Conservation (phyloP, 2,888 invertebrate genomes). For the Lasius fuliginosus region DNA sequence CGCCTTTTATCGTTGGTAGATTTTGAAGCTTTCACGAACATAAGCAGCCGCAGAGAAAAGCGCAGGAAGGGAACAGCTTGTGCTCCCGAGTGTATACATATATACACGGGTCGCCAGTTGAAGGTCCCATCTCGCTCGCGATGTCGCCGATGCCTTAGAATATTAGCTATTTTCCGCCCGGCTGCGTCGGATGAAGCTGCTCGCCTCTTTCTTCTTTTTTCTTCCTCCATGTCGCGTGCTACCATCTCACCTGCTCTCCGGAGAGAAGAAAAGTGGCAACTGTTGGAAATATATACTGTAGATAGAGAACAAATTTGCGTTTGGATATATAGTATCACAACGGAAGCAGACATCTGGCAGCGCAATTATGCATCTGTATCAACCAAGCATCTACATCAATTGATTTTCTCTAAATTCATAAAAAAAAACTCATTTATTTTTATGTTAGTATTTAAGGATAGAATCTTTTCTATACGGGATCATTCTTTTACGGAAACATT, state of each 20-base stretch:
- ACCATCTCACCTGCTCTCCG: slow-evolving; percentile 19
- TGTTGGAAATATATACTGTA: slow-evolving; percentile 19
- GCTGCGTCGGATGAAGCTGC: slow-evolving; percentile 76
- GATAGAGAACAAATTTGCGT: slow-evolving; percentile 39
- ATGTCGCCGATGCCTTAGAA: slow-evolving; percentile 77
- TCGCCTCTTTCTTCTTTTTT: slow-evolving; percentile 29
- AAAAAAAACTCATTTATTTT: background rate
- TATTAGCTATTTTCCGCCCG: slow-evolving; percentile 83
- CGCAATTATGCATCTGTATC: background rate
- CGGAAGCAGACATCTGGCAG: background rate
- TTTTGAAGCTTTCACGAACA: slow-evolving; percentile 58
- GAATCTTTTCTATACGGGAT: background rate
- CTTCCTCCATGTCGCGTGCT: slow-evolving; percentile 7
- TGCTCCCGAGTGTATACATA: slow-evolving; percentile 56
- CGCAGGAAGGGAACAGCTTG: background rate
- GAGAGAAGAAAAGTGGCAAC: background rate
- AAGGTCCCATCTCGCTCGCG: slow-evolving; percentile 69
- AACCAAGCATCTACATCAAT: background rate
- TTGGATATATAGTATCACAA: background rate
- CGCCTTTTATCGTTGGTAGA: slow-evolving; percentile 61
- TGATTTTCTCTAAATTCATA: background rate
- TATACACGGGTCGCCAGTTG: slow-evolving; percentile 63
- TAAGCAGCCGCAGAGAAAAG: slow-evolving; percentile 12
- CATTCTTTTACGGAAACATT: slow-evolving; percentile 3
- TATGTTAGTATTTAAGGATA: slow-evolving; percentile 4